Base-by-base conservation (phyloP, 2,113 vertebrate species). In the Oryzias woworae region DNA sequence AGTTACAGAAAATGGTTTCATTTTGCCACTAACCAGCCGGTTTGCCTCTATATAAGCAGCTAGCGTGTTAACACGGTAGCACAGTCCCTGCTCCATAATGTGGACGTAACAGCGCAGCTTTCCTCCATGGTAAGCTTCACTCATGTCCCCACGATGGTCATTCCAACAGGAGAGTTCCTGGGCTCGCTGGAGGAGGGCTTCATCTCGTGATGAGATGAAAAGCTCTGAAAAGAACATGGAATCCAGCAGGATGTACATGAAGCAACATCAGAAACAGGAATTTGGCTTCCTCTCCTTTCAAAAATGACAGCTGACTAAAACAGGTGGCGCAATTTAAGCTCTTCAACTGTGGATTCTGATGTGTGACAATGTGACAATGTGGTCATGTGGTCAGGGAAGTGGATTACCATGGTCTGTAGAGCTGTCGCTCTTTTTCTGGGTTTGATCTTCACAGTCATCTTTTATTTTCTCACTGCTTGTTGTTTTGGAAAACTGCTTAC, bases 31-130 rank as follows among this genome's bases (percentile, higher is more conserved):
- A 75, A 98, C 97, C 94, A 95, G 92, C 66, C 94, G 90, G 85
- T 99, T 99, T 45, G 96, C 96, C 77, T 99, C 97, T 58, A 98
- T 95, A 72, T 97, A 99, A 45, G 94, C 91, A 7, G 94, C 94
- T 10, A 99, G 88, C 3, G 95, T 98, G 82, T 95, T 98, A 69
- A 96, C 95, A 26, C 97, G 93, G 87, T 80, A 98, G 84, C 97
- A 99, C 53, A 98, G 85, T 14, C 95, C 95, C 45, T 95, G 92
- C 57, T 94, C 94, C 93, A 96, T 94, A 62, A 98, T 92, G 73
- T 99, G 96, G 61, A 97, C 95, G 1, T 98, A 99, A 85, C 97
- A 99, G 78, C 96, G 94, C 43, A 98, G 89, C 77, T 90, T 92
- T 45, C 94, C 92, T 22, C 93, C 93, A 0, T 96, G 92, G 68